Evolutionary conservation across 1,140 invertebrate species (phyloP), one percentile per base, ranked within the genome.

Genomic region (Cephus cinctus): DNA sequence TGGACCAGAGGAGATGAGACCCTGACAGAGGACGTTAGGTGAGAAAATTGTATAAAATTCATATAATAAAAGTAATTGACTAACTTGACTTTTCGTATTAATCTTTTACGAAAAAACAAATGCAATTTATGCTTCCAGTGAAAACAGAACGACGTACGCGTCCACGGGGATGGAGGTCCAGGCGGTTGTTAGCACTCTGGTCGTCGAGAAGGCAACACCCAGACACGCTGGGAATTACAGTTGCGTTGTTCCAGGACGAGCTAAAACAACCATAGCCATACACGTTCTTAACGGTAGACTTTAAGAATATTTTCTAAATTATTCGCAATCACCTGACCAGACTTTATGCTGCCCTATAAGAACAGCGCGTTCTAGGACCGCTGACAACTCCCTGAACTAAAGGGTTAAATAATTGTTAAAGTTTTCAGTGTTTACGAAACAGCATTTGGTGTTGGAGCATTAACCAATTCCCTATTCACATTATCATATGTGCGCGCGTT

Each of bases 211-310:
- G 60, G 81, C 81, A 12, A 77, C 69, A 23, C 73, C 78, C 3
- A 73, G 67, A 41, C 81, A 84, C 56, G 80, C 78, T 6, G 82
- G 82, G 3, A 83, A 83, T 57, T 83, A 82, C 57, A 82, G 79
- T 35, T 83, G 81, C 59, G 59, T 73, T 36, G 79, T 82, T 30
- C 75, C 81, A 39, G 69, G 69, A 52, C 73, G 71, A 56, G 71
- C 71, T 44, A 71, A 62, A 50, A 69, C 76, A 40, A 74, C 71
- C 30, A 65, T 80, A 27, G 73, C 77, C 30, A 77, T 79, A 41
- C 77, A 80, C 55, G 76, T 80, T 27, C 70, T 80, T 18, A 78
- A 78, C 55, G 78, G 77, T 79, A 56, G 75, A 41, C 46, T 4
- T 11, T 11, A 12, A 8, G 12, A 22, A 18, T 1, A n/a, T 16